phyloP scores from a whole-genome alignment of 2,888 invertebrate species.

The Cybosia mesomella region DNA sequence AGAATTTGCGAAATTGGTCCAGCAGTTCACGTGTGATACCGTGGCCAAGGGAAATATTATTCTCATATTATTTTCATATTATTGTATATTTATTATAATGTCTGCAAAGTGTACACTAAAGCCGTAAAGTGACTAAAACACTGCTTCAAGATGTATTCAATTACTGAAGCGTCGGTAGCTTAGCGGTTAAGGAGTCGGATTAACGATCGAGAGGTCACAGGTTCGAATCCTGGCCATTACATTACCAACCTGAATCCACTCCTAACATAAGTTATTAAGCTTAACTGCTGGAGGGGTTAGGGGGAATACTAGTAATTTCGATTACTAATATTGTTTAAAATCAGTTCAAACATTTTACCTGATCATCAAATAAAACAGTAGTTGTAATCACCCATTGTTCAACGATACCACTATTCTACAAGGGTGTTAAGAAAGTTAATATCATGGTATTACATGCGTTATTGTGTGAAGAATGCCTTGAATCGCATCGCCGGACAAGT shows the following conservation, averaged over 20 bases:
- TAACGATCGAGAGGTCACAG: too few relatives aligned
- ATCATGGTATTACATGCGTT: neutral
- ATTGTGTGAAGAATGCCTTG: constrained; percentile 26
- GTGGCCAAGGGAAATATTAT: too few relatives aligned
- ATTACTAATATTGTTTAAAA: neutral
- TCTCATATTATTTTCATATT: too few relatives aligned
- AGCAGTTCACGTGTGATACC: too few relatives aligned
- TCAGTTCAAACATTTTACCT: neutral
- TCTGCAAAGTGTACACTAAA: neutral
- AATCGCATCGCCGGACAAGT: constrained; percentile 51
- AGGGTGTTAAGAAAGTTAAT: neutral
- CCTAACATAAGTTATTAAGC: too few relatives aligned
- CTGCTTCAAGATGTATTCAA: neutral
- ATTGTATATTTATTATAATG: too few relatives aligned
- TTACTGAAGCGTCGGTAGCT: neutral
- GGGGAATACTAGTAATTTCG: neutral
- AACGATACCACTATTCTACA: neutral
- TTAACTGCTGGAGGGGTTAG: too few relatives aligned
- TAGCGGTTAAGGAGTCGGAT: neutral
- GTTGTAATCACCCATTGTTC: neutral
- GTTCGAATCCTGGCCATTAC: too few relatives aligned
- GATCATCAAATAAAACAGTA: neutral
- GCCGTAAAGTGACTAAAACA: too few relatives aligned
- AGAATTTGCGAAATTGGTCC: too few relatives aligned
- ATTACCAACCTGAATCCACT: too few relatives aligned